A percentile compares a stretch with the other conserved stretches of the same genome.
Evolutionary conservation across 2,113 vertebrate species (phyloP).

Genomic region (Neodontobutis hainanensis): DNA sequence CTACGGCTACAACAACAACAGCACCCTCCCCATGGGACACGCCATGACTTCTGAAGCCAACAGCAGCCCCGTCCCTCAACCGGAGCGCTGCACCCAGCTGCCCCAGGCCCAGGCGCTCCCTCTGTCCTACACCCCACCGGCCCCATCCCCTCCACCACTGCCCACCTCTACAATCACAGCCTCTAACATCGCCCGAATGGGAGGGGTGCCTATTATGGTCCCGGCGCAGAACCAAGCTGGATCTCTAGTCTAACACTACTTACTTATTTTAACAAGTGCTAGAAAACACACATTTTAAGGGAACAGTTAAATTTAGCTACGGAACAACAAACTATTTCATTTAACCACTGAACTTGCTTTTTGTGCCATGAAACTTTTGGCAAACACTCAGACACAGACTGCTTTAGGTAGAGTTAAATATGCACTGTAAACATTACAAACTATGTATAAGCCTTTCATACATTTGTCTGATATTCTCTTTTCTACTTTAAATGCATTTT

Average conservation of each 20-base stretch:
- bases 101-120: conserved; percentile 61
- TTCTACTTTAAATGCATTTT: conserved; percentile 51
- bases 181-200: conserved; percentile 85
- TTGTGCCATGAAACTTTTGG: conserved; percentile 9
- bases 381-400: conserved; percentile 20
- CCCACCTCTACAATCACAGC: conserved; percentile 69
- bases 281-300: conserved; percentile 8
- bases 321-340: not conserved
- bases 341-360: conserved; percentile 6
- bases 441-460: conserved; percentile 56
- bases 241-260: conserved; percentile 83
- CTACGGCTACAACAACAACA: conserved; percentile 73
- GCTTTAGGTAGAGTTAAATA: conserved; percentile 45
- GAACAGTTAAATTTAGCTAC: conserved; percentile 27
- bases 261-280: not conserved
- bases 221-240: conserved; percentile 89
- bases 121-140: conserved; percentile 46
- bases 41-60: conserved; percentile 28
- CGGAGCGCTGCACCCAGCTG: conserved; percentile 69
- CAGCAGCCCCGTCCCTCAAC: conserved; percentile 68
- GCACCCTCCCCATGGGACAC: conserved; percentile 53
- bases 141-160: conserved; percentile 54
- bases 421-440: conserved; percentile 49
- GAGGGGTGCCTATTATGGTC: conserved; percentile 88
- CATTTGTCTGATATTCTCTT: conserved; percentile 50